Percentiles rank a stretch among this genome's conserved stretches.
Evolutionary conservation across 1,140 invertebrate species (phyloP).

Genomic region (Forficula auricularia): DNA sequence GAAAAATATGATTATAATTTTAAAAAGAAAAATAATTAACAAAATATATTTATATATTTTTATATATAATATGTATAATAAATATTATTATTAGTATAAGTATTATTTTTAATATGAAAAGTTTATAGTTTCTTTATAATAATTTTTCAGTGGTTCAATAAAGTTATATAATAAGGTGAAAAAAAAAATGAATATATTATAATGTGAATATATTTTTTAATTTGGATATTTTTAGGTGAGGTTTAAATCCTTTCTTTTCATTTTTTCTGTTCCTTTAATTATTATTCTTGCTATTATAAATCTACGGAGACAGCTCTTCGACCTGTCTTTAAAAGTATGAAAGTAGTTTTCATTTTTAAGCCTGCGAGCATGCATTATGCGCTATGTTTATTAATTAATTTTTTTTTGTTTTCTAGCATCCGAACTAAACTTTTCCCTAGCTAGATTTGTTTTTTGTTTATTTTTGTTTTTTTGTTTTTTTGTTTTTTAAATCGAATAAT

Average conservation of each 20-base stretch:
- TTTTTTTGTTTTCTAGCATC: neutral
- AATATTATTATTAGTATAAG: slow-evolving; percentile 8
- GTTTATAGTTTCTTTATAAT: slow-evolving; percentile 4
- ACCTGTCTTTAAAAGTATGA: neutral
- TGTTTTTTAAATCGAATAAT: no score
- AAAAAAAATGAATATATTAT: slow-evolving; percentile 6
- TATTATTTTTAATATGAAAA: slow-evolving; percentile 1
- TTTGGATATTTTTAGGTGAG: neutral
- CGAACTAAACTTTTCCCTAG: no score
- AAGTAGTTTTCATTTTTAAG: no score
- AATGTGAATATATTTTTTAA: neutral
- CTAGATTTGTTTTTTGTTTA: no score
- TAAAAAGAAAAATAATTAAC: neutral
- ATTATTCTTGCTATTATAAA: neutral
- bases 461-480: no score
- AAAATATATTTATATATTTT: neutral
- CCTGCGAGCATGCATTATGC: neutral
- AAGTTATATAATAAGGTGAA: slow-evolving; percentile 10
- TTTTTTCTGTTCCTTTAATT: no score
- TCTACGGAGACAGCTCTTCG: neutral
- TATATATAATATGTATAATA: slow-evolving; percentile 5
- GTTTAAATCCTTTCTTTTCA: neutral
- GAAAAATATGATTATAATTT: slow-evolving; percentile 6
- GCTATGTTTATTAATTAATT: no score
- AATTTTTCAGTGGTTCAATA: slow-evolving; percentile 12